Evolutionary conservation across 2,113 vertebrate genomes (phyloP), one percentile per base, ranked within the genome.

Genomic region (Dasyurus viverrinus): DNA sequence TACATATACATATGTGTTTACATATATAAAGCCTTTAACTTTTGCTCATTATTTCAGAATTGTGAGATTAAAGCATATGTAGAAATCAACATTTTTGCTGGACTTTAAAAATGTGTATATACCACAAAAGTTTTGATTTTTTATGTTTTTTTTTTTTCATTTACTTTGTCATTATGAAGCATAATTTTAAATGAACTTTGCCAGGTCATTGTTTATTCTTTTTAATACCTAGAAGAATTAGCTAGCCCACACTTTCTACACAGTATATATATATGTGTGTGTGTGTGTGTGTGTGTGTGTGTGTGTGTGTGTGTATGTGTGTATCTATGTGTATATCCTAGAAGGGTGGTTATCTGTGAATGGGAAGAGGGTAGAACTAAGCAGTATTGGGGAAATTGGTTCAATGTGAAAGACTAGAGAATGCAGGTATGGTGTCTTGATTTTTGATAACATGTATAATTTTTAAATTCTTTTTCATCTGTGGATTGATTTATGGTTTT

Each of bases 41-140:
- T 12, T 68, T 68, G 30, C 30, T 68, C 60, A 36, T 68, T 68
- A 68, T 60, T 60, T 36, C 0, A 90, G 4, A 10, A 91, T 60
- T 94, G 42, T 27, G 8, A 95, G 47, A 52, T 93, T 95, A 55
- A 93, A 25, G 36, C 42, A 60, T 76, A 36, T 46, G 94, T 96
- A 54, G 26, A 92, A 93, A 54, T 36, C 47, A 57, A 16, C 90
- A 60, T 16, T 92, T 93, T 89, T 47, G 50, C 90, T 55, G 22
- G 94, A 42, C 76, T 90, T 96, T 76, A 26, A 94, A 89, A 52
- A 2, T 90, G 11, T 0, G 6, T 9, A 57, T 52, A 23, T 24
- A 27, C 90, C 90, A 90, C 42, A 46, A 54, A 93, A 95, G 47
- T 46, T 48, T 60, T 11, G 30, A 2, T 95, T 36, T 53, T 23